Conservation (phyloP, 2,797 vertebrate genomes). For the Furcifer pardalis region DNA sequence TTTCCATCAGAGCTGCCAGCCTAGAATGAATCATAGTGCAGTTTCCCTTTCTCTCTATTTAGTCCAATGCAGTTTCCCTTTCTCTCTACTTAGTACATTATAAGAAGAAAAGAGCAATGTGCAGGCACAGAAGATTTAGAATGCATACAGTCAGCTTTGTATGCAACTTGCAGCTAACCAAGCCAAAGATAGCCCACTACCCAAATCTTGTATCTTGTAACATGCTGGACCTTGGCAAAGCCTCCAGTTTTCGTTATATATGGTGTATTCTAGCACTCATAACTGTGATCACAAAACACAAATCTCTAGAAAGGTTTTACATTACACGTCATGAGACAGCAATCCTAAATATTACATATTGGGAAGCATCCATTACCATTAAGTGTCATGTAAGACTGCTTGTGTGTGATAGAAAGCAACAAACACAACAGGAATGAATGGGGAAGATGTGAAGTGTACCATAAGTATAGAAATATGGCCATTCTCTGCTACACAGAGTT, state of each 20-base stretch:
- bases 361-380: background rate
- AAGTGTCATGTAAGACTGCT: background rate
- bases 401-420: background rate
- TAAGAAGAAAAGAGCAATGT: background rate
- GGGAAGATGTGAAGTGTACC: too few species aligned
- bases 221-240: background rate
- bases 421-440: too few species aligned
- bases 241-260: background rate
- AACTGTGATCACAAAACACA: background rate
- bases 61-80: accelerated
- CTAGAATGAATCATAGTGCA: constrained; percentile 46
- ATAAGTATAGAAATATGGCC: background rate
- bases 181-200: background rate
- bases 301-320: background rate
- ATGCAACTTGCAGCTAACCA: background rate
- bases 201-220: background rate
- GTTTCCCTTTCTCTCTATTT: background rate
- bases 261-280: background rate
- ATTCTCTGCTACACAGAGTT: background rate
- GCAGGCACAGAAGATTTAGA: background rate
- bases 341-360: background rate
- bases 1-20: constrained; percentile 47
- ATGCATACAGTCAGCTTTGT: background rate
- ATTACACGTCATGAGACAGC: background rate
- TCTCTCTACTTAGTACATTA: background rate